Percentiles rank a stretch among this genome's conserved stretches.
Conservation (phyloP, 2,113 vertebrate species). For the Apteryx owenii region DNA sequence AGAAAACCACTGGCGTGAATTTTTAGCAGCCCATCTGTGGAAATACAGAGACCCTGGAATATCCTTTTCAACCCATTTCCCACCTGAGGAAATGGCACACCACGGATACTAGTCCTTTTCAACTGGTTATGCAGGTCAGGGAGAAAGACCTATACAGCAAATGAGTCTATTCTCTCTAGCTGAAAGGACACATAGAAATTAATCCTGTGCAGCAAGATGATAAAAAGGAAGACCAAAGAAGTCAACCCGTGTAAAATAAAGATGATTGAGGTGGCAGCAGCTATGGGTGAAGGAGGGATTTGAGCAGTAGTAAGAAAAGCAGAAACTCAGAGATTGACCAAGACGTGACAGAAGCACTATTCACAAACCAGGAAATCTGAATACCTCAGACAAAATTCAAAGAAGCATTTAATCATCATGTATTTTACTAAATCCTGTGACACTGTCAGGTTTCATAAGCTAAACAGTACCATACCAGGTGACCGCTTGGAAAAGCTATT, state of each 20-base stretch:
- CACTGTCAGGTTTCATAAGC: not conserved
- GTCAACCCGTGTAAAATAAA: not conserved
- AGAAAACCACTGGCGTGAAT: not conserved
- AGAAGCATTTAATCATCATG: not conserved
- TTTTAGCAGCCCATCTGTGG: not conserved
- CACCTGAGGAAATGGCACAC: not conserved
- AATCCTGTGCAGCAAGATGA: not conserved
- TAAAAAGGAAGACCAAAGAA: not conserved
- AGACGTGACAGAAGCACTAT: not conserved
- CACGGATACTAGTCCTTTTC: accelerated
- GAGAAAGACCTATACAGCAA: not conserved
- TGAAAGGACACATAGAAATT: not conserved
- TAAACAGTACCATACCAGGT: not conserved
- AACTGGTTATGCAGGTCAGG: accelerated
- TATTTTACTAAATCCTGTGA: not conserved
- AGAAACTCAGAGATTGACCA: not conserved
- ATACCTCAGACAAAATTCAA: not conserved
- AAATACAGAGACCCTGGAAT: not conserved
- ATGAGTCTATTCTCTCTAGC: not conserved
- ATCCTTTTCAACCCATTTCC: not conserved
- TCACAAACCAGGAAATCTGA: not conserved
- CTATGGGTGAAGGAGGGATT: not conserved
- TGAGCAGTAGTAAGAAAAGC: not conserved
- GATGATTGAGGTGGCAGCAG: not conserved
- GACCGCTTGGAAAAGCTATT: not conserved